Conservation (phyloP, 2,888 invertebrate species). For the Cerastis rubricosa region DNA sequence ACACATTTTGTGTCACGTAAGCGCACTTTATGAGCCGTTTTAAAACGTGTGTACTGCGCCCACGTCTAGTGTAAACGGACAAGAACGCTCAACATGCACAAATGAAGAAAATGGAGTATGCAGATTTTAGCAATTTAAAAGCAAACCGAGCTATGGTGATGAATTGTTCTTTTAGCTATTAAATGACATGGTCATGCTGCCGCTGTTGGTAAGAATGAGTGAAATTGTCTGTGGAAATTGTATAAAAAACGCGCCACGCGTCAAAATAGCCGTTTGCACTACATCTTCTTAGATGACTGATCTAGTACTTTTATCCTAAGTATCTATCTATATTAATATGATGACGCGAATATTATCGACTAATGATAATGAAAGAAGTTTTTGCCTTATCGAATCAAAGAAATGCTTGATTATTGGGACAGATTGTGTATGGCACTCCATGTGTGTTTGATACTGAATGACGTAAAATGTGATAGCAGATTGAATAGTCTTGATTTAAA, state of each 20-base stretch:
- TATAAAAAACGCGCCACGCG: background rate
- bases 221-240: background rate
- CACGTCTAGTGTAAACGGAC: conserved; percentile 30
- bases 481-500: conserved; percentile 30
- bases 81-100: conserved; percentile 5
- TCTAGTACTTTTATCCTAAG: background rate
- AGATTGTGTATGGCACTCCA: conserved; percentile 22
- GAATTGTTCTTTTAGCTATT: background rate
- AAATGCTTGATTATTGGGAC: conserved; percentile 30
- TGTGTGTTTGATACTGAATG: conserved; percentile 29
- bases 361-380: conserved; percentile 30
- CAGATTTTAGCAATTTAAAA: conserved; percentile 5
- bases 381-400: conserved; percentile 29
- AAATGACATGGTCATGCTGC: background rate
- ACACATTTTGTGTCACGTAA: conserved; percentile 38
- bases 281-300: background rate
- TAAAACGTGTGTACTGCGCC: conserved; percentile 21
- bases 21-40: conserved; percentile 20
- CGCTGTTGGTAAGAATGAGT: background rate
- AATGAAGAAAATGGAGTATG: conserved; percentile 1
- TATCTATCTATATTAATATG: background rate
- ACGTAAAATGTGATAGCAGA: conserved; percentile 30
- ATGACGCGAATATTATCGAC: conserved; percentile 24
- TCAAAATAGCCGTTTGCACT: background rate
- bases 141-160: too few species aligned